A percentile compares a stretch with the other conserved stretches of the same genome.
These are phyloP conservation scores for Thalassoma bifasciatum DNA, from an alignment of 2,113 vertebrate genomes.

Conservation along the genomic window DNA sequence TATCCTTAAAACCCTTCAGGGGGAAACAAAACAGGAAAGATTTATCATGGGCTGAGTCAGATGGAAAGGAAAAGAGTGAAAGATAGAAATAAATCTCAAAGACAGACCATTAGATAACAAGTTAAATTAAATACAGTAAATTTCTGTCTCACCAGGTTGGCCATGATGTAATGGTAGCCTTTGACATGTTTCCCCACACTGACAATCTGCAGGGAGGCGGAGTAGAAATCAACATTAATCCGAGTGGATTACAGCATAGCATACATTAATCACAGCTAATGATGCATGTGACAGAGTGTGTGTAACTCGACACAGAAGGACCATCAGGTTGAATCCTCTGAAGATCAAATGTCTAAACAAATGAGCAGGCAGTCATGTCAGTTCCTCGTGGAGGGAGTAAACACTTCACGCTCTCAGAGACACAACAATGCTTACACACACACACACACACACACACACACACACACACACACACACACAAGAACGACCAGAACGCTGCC, in stretches of 20 bases:
- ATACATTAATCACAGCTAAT: constrained; percentile 53
- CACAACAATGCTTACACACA: no score
- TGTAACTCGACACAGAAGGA: constrained; percentile 3
- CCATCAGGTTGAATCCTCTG: constrained; percentile 20
- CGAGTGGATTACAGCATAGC: constrained; percentile 57
- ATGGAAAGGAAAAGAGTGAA: no score
- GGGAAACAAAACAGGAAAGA: background rate
- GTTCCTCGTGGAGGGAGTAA: constrained; percentile 6
- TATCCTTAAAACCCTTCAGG: constrained; percentile 96
- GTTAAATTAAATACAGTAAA: no score
- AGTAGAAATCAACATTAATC: constrained; percentile 57
- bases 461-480: no score
- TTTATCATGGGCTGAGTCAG: no score
- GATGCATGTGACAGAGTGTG: constrained; percentile 45
- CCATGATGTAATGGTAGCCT: constrained; percentile 99
- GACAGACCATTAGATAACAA: no score
- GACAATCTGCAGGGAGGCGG: constrained; percentile 87
- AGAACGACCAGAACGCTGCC: constrained; percentile 3
- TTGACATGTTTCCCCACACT: constrained; percentile 98
- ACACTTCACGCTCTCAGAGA: constrained; percentile 15
- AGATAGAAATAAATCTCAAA: no score
- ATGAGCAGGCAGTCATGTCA: constrained; percentile 44
- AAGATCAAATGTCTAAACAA: constrained; percentile 53
- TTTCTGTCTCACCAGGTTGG: constrained; percentile 90
- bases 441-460: no score